A percentile compares a stretch with the other conserved stretches of the same genome.
Conservation (phyloP, 2,113 vertebrate genomes). For the Scomber scombrus region DNA sequence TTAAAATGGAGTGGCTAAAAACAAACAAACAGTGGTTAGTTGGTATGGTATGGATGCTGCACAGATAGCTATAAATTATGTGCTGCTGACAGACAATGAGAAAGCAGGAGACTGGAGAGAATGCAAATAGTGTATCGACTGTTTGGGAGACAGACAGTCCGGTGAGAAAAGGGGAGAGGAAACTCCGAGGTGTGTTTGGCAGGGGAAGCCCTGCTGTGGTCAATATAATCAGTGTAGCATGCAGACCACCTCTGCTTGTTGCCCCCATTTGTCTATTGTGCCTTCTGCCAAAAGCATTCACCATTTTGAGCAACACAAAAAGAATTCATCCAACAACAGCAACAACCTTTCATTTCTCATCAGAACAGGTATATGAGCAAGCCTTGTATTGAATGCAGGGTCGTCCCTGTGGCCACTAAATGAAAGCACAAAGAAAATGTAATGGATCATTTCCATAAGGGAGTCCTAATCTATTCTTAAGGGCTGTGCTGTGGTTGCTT, state of each 20-base stretch:
- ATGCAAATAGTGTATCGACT: slow-evolving; percentile 54
- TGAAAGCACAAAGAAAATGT: not conserved
- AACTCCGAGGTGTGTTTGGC: slow-evolving; percentile 40
- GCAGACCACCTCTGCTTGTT: slow-evolving; percentile 39
- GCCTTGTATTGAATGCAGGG: not conserved
- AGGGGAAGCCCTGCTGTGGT: slow-evolving; percentile 62
- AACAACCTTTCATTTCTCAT: not conserved
- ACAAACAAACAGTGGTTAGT: slow-evolving; percentile 33
- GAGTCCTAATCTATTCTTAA: slow-evolving; percentile 14
- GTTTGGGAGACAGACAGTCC: slow-evolving; percentile 18
- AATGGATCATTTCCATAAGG: slow-evolving; percentile 40
- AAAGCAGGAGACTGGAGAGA: slow-evolving; percentile 58
- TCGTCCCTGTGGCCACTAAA: not conserved
- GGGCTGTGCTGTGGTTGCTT: not conserved
- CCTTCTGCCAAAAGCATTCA: slow-evolving; percentile 37
- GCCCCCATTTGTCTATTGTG: slow-evolving; percentile 29
- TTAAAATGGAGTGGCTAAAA: slow-evolving; percentile 52
- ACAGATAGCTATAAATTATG: slow-evolving; percentile 40
- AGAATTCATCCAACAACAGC: slow-evolving; percentile 10
- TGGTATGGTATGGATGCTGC: slow-evolving; percentile 24
- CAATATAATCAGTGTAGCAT: slow-evolving; percentile 54
- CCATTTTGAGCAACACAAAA: slow-evolving; percentile 1
- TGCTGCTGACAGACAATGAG: slow-evolving; percentile 67
- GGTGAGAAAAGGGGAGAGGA: slow-evolving; percentile 25
- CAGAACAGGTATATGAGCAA: not conserved